Conservation (phyloP, 2,797 vertebrate species). For the Numenius phaeopus region DNA sequence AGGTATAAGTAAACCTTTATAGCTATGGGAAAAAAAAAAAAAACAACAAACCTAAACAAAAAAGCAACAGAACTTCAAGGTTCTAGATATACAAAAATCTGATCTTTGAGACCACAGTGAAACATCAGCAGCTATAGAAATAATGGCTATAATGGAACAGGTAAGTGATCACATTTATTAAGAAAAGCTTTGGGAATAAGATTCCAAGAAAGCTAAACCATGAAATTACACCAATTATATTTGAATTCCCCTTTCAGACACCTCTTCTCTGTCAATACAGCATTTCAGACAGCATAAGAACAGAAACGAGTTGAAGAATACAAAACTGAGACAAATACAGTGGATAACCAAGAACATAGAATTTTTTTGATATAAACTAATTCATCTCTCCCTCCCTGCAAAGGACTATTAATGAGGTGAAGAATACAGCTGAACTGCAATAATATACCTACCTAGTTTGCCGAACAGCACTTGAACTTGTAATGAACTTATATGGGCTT, state of each 20-base stretch:
- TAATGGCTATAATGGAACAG: neutral
- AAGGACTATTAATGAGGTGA: neutral
- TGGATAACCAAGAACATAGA: neutral
- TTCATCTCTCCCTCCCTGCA: fast-evolving
- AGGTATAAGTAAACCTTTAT: neutral
- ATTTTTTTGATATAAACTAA: neutral
- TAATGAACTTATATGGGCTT: neutral
- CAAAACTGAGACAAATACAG: neutral
- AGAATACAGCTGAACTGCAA: neutral
- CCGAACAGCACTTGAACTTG: constrained; percentile 10
- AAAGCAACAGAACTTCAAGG: neutral
- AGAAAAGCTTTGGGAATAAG: neutral
- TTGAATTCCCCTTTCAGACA: neutral
- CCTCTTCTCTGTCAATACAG: neutral
- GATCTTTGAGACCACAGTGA: neutral
- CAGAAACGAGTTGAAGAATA: neutral
- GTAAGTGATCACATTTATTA: neutral
- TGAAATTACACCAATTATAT: neutral
- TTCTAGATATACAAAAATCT: neutral
- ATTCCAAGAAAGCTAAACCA: neutral
- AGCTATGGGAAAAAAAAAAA: neutral
- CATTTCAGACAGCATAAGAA: neutral
- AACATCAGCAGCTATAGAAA: neutral
- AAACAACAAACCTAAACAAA: no score
- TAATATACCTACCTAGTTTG: neutral